Conservation (phyloP, 2,888 invertebrate species). For the Diarsia dahlii region DNA sequence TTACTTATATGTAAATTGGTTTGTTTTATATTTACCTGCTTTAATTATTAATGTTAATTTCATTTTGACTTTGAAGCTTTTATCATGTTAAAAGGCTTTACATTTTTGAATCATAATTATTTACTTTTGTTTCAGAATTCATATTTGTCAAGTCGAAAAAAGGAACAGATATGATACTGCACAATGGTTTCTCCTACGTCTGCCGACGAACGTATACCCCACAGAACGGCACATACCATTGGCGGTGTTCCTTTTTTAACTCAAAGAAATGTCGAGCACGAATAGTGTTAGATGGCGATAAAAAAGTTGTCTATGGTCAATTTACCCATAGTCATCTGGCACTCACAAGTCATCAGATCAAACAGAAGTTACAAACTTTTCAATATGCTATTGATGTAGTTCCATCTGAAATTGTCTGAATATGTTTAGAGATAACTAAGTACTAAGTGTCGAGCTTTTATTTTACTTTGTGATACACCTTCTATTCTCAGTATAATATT, state of each 20-base stretch:
- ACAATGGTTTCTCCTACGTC: constrained; percentile 29
- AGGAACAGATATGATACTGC: too few species aligned
- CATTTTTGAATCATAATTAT: too few species aligned
- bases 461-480: too few species aligned
- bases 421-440: neutral
- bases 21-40: too few species aligned
- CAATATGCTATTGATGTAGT: constrained; percentile 10
- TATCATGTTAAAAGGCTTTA: neutral
- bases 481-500: too few species aligned
- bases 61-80: constrained; percentile 18
- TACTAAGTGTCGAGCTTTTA: neutral
- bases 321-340: constrained; percentile 27
- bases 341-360: neutral
- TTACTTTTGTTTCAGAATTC: too few species aligned
- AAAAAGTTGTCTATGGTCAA: constrained; percentile 13
- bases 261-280: constrained; percentile 36
- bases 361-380: constrained; percentile 9
- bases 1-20: too few species aligned
- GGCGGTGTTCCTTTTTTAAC: constrained; percentile 27
- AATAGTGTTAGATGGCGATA: constrained; percentile 9
- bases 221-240: too few species aligned
- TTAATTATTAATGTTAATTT: neutral
- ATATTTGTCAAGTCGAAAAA: too few species aligned
- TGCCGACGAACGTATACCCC: neutral
- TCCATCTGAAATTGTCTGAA: neutral